A percentile compares a stretch with the other conserved stretches of the same genome.
phyloP scores from a whole-genome alignment of 2,888 invertebrate genomes.

The Brenthis ino region DNA sequence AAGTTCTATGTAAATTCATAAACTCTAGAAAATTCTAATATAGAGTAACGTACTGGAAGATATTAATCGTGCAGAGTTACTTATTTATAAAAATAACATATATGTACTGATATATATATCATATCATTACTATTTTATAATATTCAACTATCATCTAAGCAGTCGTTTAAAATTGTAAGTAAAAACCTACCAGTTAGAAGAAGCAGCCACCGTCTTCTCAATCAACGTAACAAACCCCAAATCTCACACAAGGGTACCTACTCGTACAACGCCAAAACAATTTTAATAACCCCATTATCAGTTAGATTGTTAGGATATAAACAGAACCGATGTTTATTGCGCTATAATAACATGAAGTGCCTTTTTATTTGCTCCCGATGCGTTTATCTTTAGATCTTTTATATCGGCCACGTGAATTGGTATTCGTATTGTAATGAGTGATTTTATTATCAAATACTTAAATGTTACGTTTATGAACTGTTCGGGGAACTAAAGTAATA shows the following conservation, averaged over 20 bases:
- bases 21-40: no score
- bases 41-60: no score
- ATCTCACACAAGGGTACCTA: background rate
- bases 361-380: slow-evolving; percentile 69
- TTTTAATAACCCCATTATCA: slow-evolving; percentile 67
- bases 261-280: slow-evolving; percentile 56
- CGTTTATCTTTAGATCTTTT: slow-evolving; percentile 70
- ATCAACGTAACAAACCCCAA: background rate
- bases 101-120: no score
- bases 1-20: no score
- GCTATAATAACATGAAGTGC: slow-evolving; percentile 73
- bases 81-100: no score
- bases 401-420: slow-evolving; percentile 42
- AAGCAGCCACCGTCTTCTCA: background rate
- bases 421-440: slow-evolving; percentile 47
- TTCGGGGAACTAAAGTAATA: slow-evolving; percentile 20
- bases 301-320: slow-evolving; percentile 59
- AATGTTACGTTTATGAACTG: slow-evolving; percentile 36
- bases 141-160: no score
- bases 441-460: slow-evolving; percentile 39
- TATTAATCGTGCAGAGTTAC: no score
- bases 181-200: background rate
- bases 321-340: slow-evolving; percentile 63
- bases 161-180: no score
- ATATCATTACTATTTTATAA: no score